Evolutionary conservation across 2,888 invertebrate genomes (phyloP).

Genomic region (Drosophila demipolita): DNA sequence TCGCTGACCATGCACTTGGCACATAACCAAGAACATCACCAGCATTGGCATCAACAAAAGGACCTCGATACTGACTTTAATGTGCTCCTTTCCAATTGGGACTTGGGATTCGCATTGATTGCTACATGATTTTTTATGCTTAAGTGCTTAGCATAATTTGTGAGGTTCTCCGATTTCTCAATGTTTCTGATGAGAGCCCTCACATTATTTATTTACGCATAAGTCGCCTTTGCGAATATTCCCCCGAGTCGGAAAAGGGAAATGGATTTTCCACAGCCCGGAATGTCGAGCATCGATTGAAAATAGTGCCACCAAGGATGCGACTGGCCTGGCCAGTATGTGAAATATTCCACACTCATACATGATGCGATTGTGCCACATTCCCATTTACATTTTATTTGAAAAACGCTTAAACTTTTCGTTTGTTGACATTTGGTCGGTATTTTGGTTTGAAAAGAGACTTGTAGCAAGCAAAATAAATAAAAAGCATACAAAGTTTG

Average conservation of each 20-base stretch:
- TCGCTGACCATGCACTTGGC: slow-evolving; percentile 75
- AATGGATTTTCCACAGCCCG: slow-evolving; percentile 58
- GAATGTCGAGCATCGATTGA: slow-evolving; percentile 13
- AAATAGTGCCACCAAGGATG: slow-evolving; percentile 30
- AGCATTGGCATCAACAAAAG: neutral
- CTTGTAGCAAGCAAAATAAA: neutral
- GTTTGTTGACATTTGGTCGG: slow-evolving; percentile 3
- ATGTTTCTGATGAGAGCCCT: slow-evolving; percentile 10
- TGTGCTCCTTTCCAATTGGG: slow-evolving; percentile 48
- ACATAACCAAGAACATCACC: slow-evolving; percentile 29
- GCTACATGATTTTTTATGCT: slow-evolving; percentile 70
- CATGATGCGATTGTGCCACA: slow-evolving; percentile 8
- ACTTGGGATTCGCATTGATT: slow-evolving; percentile 64
- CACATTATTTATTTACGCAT: slow-evolving; percentile 54
- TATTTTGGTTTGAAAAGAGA: neutral
- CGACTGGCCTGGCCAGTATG: neutral
- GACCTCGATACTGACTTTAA: slow-evolving; percentile 48
- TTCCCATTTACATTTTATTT: slow-evolving; percentile 15
- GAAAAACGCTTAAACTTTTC: slow-evolving; percentile 32
- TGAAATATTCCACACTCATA: slow-evolving; percentile 13
- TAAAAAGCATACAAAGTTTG: neutral
- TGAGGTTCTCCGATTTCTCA: slow-evolving; percentile 24
- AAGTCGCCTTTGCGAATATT: slow-evolving; percentile 58
- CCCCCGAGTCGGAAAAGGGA: slow-evolving; percentile 50
- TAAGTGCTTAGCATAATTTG: slow-evolving; percentile 80